A percentile compares a stretch with the other conserved stretches of the same genome.
These are phyloP conservation scores for Physeter macrocephalus DNA, from an alignment of 2,113 vertebrate species.

Conservation along the genomic window DNA sequence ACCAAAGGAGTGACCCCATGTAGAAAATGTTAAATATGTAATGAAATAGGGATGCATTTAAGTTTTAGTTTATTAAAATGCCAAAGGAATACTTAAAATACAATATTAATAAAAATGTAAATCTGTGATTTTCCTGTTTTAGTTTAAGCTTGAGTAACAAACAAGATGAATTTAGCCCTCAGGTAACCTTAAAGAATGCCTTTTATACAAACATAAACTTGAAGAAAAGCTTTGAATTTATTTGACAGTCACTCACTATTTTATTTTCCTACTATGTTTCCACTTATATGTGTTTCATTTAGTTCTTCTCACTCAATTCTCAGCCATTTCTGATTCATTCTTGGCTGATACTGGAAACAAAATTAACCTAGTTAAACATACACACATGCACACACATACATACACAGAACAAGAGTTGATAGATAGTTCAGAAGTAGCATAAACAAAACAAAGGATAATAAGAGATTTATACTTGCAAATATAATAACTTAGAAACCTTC, in stretches of 20 bases:
- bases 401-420: not conserved
- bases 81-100: not conserved
- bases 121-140: not conserved
- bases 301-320: not conserved
- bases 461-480: not conserved
- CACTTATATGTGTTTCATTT: constrained; percentile 12
- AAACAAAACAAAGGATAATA: not conserved
- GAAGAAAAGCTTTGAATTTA: not conserved
- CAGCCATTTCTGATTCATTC: not conserved
- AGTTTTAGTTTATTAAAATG: not conserved
- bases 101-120: not conserved
- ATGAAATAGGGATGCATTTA: not conserved
- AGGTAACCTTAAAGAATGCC: not conserved
- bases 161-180: not conserved
- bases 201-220: not conserved
- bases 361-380: not conserved
- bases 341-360: not conserved
- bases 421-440: not conserved
- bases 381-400: not conserved
- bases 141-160: constrained; percentile 7
- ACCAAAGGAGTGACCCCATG: not conserved
- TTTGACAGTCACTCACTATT: not conserved
- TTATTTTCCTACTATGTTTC: not conserved
- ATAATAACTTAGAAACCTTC: not conserved
- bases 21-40: constrained; percentile 27